Evolutionary conservation across 2,888 invertebrate genomes (phyloP).

Genomic region (Caenorhabditis panamensis): DNA sequence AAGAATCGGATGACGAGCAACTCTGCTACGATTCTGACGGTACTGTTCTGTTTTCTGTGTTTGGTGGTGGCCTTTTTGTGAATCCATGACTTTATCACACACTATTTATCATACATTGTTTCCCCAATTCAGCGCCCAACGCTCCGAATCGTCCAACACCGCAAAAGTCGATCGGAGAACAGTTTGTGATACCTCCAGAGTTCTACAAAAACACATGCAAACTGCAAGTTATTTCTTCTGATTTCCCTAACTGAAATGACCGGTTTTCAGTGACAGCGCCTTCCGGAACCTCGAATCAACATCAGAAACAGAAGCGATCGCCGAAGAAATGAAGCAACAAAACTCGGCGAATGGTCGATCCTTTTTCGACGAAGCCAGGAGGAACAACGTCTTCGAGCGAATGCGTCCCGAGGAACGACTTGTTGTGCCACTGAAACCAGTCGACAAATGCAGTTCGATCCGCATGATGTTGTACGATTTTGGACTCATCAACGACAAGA

Average conservation of each 20-base stretch:
- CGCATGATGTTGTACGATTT: conserved; percentile 95
- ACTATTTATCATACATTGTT: conserved; percentile 10
- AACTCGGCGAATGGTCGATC: conserved; percentile 49
- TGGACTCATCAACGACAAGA: conserved; percentile 87
- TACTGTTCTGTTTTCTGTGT: conserved; percentile 22
- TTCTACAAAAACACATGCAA: conserved; percentile 77
- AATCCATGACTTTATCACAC: not conserved
- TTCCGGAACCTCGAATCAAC: conserved; percentile 68
- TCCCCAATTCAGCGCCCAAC: conserved; percentile 31
- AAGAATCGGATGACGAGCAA: conserved; percentile 47
- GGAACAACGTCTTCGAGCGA: conserved; percentile 60
- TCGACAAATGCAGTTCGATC: conserved; percentile 92
- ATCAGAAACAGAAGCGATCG: conserved; percentile 70
- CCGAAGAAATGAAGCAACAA: conserved; percentile 58
- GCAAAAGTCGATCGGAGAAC: conserved; percentile 63
- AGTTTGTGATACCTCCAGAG: conserved; percentile 74
- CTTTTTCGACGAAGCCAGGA: conserved; percentile 52
- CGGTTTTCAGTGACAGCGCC: conserved; percentile 71
- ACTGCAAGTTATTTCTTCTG: conserved; percentile 64
- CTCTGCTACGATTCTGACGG: conserved; percentile 33
- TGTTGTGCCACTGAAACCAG: conserved; percentile 52
- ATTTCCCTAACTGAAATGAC: too few relatives aligned
- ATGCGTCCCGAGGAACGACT: conserved; percentile 54
- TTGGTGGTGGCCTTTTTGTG: not conserved
- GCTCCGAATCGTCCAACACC: conserved; percentile 42